Evolutionary conservation across 1,140 invertebrate species (phyloP).

Genomic region (Drosophila pandora): DNA sequence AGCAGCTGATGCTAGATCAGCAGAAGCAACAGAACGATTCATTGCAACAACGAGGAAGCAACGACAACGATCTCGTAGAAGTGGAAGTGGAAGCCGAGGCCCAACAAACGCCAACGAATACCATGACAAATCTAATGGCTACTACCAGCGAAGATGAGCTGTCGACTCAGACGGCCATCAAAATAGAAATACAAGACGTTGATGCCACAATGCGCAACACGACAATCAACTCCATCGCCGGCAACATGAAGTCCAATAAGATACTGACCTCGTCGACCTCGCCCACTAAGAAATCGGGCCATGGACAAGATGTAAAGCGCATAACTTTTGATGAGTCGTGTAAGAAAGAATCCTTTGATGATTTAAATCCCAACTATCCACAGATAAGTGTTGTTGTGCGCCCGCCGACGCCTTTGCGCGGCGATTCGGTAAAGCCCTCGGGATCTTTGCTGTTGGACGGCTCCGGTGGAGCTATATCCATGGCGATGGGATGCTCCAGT

Average conservation of each 20-base stretch:
- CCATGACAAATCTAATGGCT: conserved; percentile 32
- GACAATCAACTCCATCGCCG: not conserved
- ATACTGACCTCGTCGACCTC: conserved; percentile 59
- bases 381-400: conserved; percentile 89
- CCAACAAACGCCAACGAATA: conserved; percentile 54
- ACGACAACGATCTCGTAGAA: conserved; percentile 21
- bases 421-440: conserved; percentile 69
- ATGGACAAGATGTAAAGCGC: conserved; percentile 83
- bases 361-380: conserved; percentile 84
- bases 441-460: conserved; percentile 33
- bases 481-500: conserved; percentile 51
- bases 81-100: conserved; percentile 31
- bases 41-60: conserved; percentile 34
- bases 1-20: conserved; percentile 71
- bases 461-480: conserved; percentile 39
- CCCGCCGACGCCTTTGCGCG: conserved; percentile 87
- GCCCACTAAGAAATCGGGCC: conserved; percentile 74
- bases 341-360: conserved; percentile 84
- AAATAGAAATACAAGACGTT: conserved; percentile 73
- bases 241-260: conserved; percentile 31
- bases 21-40: not conserved
- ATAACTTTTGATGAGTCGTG: conserved; percentile 84
- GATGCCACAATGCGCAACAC: conserved; percentile 48
- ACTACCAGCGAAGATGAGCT: conserved; percentile 79
- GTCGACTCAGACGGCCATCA: conserved; percentile 73